Conservation (phyloP, 2,113 vertebrate genomes). For the Perca flavescens region DNA sequence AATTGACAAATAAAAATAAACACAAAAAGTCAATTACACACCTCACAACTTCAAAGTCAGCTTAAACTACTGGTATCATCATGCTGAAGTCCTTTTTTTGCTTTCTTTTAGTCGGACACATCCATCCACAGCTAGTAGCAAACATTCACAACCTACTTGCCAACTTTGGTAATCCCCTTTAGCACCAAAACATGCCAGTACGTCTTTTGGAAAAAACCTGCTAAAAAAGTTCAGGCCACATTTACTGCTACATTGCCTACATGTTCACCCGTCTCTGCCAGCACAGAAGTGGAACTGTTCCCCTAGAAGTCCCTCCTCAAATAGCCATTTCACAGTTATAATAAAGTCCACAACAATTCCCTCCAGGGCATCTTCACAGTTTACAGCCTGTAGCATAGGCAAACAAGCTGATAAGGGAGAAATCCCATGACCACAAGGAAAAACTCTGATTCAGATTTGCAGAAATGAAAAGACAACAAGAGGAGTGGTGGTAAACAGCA, state of each 20-base stretch:
- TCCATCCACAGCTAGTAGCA: background rate
- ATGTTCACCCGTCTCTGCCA: slow-evolving; percentile 5
- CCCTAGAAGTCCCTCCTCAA: slow-evolving; percentile 8
- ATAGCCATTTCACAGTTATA: slow-evolving; percentile 28
- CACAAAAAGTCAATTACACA: background rate
- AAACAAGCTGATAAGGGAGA: slow-evolving; percentile 47
- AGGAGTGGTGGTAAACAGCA: slow-evolving; percentile 64
- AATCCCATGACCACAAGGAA: slow-evolving; percentile 70
- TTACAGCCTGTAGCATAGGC: slow-evolving; percentile 37
- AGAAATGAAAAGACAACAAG: slow-evolving; percentile 75
- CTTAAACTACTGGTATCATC: background rate
- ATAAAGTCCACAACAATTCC: slow-evolving; percentile 24
- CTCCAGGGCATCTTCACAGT: slow-evolving; percentile 13
- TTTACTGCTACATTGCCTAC: slow-evolving; percentile 6
- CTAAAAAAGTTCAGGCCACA: slow-evolving; percentile 21
- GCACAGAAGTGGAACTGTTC: slow-evolving; percentile 32
- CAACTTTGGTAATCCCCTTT: slow-evolving; percentile 24
- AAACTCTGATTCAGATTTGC: slow-evolving; percentile 68
- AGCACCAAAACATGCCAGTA: slow-evolving; percentile 7
- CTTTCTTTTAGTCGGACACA: background rate
- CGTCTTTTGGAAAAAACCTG: background rate
- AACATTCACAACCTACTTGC: slow-evolving; percentile 58
- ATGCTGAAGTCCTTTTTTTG: background rate
- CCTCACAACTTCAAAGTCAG: background rate
- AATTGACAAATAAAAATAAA: background rate